Evolutionary conservation across 2,797 vertebrate species (phyloP).

Genomic region (Oceanodroma leucorhoa): DNA sequence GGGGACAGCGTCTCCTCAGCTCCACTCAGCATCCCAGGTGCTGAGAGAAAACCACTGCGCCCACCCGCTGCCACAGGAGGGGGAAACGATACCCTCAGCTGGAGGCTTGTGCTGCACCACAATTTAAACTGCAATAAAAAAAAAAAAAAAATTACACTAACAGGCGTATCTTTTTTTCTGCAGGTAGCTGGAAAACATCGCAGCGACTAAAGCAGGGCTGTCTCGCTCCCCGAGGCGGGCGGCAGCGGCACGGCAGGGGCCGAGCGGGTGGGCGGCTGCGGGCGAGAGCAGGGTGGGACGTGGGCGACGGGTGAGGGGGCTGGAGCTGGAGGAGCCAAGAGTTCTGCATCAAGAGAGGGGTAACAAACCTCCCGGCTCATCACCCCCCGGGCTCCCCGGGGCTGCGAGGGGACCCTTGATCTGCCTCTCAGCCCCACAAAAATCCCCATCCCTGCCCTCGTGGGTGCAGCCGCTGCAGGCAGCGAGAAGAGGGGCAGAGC

Average conservation of each 20-base stretch:
- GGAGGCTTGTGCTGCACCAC: neutral
- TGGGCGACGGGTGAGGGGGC: neutral
- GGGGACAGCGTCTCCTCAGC: neutral
- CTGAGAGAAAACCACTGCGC: rapidly evolving
- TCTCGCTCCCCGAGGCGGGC: rapidly evolving
- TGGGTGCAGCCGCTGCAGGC: rapidly evolving
- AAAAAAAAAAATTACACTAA: too few species aligned
- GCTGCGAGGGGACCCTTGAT: rapidly evolving
- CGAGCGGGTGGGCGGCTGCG: neutral
- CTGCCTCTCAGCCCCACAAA: neutral
- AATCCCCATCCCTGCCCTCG: too few species aligned
- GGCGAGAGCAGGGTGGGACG: neutral
- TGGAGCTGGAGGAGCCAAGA: neutral
- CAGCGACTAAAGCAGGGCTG: rapidly evolving
- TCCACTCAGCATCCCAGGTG: rapidly evolving
- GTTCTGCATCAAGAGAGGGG: neutral
- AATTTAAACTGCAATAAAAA: neutral
- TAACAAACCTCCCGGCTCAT: rapidly evolving
- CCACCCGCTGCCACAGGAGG: neutral
- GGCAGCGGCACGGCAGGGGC: rapidly evolving
- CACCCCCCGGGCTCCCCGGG: rapidly evolving
- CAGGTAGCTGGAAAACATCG: neutral
- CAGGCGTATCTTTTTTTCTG: rapidly evolving
- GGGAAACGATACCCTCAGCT: neutral
- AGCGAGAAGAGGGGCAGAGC: neutral